Evolutionary conservation across 2,113 vertebrate genomes (phyloP), one percentile per base, ranked within the genome.

Genomic region (Dasyornis broadbenti): DNA sequence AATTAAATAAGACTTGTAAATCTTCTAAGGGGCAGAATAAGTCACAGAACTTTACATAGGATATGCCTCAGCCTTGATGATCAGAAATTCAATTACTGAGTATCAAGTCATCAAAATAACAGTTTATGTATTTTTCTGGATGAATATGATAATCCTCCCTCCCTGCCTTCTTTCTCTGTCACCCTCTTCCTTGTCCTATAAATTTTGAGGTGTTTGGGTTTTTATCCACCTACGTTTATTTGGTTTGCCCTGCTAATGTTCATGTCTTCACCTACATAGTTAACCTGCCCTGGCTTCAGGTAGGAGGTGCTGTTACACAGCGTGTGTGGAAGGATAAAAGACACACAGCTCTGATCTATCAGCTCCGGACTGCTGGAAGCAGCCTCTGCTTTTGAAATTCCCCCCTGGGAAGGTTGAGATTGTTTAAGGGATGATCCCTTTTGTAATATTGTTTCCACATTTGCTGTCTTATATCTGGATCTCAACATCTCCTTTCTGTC

Each of bases 381-480:
- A 70, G 61, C 12, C 8, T 79, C 30, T 84, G 53, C 30, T 71
- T 82, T 52, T 79, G 37, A 76, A 82, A 68, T 79, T 59, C 17
- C 89, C 7, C 13, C 60, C 21, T 21, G 16, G 10, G 13, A 81
- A 83, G 50, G 2, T 0, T 76, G 47, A 80, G 33, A 47, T 19
- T 50, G 8, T 64, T 83, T 73, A 35, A 53, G 18, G 39, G 2
- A 7, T 0, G 1, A 37, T 60, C 1, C 1, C 4, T 11, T 64
- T 44, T 53, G 18, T 26, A n/a, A 17, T 44, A 53, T 33, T 59
- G 2, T 90, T 89, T 44, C 53, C 19, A 47, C 4, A 16, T 80
- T 57, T 77, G 23, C 18, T 84, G 23, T 37, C 40, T 50, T 69
- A 3, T 30, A 7, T 69, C 49, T 52, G 50, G 24, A 70, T 75